phyloP scores from a whole-genome alignment of 2,888 invertebrate species.

The Plagodis dolabraria region DNA sequence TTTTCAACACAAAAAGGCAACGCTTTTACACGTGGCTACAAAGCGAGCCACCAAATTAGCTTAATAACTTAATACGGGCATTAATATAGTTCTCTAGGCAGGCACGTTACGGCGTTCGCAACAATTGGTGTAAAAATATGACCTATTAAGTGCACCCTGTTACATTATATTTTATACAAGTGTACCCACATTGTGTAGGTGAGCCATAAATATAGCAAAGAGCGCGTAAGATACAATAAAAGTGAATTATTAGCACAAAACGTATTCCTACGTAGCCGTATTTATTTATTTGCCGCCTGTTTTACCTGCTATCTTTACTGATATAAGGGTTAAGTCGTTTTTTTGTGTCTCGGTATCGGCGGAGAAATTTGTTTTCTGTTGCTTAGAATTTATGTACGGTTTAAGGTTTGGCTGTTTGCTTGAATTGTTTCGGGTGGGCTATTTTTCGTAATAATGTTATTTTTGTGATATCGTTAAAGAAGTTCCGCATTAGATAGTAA shows the following conservation, averaged over 20 bases:
- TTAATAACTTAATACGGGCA: constrained; percentile 41
- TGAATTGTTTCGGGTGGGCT: constrained; percentile 15
- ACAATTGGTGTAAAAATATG: constrained; percentile 61
- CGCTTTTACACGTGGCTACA: constrained; percentile 31
- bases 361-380: constrained; percentile 51
- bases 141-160: constrained; percentile 69
- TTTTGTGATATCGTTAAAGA: too few relatives aligned
- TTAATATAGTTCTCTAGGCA: constrained; percentile 40
- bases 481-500: too few relatives aligned
- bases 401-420: constrained; percentile 20
- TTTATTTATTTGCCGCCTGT: constrained; percentile 61
- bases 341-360: constrained; percentile 49
- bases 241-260: constrained; percentile 81
- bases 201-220: constrained; percentile 80
- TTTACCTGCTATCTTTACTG: constrained; percentile 60
- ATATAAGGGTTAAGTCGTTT: constrained; percentile 58
- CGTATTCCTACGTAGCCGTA: constrained; percentile 72
- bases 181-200: constrained; percentile 73
- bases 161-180: constrained; percentile 76
- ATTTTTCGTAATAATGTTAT: neutral
- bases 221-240: constrained; percentile 83
- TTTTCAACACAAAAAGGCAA: constrained; percentile 13
- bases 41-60: constrained; percentile 36
- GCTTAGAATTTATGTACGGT: constrained; percentile 39
- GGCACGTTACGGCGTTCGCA: constrained; percentile 44